A percentile compares a stretch with the other conserved stretches of the same genome.
Evolutionary conservation across 2,113 vertebrate species (phyloP).

Genomic region (Tachuris rubrigastra): DNA sequence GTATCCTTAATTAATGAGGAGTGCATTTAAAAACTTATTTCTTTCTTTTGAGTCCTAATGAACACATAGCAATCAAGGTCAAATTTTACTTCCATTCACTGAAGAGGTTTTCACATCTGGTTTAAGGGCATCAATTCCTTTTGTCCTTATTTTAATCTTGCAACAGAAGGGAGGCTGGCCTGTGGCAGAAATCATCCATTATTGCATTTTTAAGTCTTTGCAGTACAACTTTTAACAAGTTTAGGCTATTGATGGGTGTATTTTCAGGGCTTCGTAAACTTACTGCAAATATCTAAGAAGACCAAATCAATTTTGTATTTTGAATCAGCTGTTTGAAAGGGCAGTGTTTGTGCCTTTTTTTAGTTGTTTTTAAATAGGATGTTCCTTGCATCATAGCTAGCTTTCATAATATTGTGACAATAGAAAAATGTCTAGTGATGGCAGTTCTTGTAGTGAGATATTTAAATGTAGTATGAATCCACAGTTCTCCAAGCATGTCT

Average conservation of each 20-base stretch:
- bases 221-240: slow-evolving; percentile 10
- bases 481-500: not conserved
- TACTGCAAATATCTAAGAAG: not conserved
- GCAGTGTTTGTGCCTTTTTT: not conserved
- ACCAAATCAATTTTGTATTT: slow-evolving; percentile 40
- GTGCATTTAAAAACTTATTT: not conserved
- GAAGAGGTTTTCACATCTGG: not conserved
- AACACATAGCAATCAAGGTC: not conserved
- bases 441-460: not conserved
- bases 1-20: not conserved
- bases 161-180: not conserved
- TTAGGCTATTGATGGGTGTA: not conserved
- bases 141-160: not conserved
- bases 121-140: not conserved
- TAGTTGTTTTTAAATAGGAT: not conserved
- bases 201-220: not conserved
- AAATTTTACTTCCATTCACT: not conserved
- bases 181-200: not conserved
- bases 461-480: not conserved
- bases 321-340: slow-evolving; percentile 24
- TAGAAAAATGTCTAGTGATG: not conserved
- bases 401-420: not conserved
- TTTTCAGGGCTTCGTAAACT: not conserved
- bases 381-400: not conserved
- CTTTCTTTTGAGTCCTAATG: not conserved